Evolutionary conservation across 2,888 invertebrate genomes (phyloP).

Genomic region (Quadroppia sp.): DNA sequence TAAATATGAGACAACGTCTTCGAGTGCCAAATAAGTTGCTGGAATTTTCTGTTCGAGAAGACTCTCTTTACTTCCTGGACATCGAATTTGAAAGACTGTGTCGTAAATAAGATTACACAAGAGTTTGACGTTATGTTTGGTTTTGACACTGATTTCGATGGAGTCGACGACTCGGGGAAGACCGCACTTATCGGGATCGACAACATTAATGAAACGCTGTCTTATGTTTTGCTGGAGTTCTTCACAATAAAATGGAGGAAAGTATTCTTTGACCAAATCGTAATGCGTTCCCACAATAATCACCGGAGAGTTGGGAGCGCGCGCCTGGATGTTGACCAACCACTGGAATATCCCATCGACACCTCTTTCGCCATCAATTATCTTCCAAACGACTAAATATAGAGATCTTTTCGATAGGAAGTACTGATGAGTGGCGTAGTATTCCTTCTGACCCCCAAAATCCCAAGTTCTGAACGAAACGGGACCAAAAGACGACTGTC

Average conservation of each 20-base stretch:
- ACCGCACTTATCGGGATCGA: slow-evolving; percentile 93
- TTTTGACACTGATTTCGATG: slow-evolving; percentile 83
- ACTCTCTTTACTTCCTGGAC: slow-evolving; percentile 78
- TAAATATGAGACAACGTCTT: slow-evolving; percentile 80
- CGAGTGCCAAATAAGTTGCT: slow-evolving; percentile 87
- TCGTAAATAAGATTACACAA: slow-evolving; percentile 89
- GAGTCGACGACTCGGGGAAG: slow-evolving; percentile 87
- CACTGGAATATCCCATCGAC: slow-evolving; percentile 86
- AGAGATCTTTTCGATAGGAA: slow-evolving; percentile 91
- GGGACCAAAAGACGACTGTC: slow-evolving; percentile 66
- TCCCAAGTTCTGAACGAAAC: slow-evolving; percentile 96
- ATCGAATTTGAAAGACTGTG: slow-evolving; percentile 81
- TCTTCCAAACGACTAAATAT: slow-evolving; percentile 91
- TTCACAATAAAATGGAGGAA: slow-evolving; percentile 61
- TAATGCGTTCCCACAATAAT: slow-evolving; percentile 95
- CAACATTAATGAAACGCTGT: slow-evolving; percentile 79
- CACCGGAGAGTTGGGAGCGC: slow-evolving; percentile 94
- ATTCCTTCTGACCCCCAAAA: slow-evolving; percentile 92
- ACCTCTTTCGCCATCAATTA: slow-evolving; percentile 84
- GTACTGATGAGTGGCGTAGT: slow-evolving; percentile 98
- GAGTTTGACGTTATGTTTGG: slow-evolving; percentile 79
- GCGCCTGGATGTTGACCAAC: slow-evolving; percentile 90
- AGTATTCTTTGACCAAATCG: slow-evolving; percentile 70
- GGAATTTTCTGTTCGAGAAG: slow-evolving; percentile 90
- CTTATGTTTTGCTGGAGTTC: slow-evolving; percentile 82